Evolutionary conservation across 2,888 invertebrate species (phyloP), one percentile per base, ranked within the genome.

Genomic region (Liodrosophila aerea): DNA sequence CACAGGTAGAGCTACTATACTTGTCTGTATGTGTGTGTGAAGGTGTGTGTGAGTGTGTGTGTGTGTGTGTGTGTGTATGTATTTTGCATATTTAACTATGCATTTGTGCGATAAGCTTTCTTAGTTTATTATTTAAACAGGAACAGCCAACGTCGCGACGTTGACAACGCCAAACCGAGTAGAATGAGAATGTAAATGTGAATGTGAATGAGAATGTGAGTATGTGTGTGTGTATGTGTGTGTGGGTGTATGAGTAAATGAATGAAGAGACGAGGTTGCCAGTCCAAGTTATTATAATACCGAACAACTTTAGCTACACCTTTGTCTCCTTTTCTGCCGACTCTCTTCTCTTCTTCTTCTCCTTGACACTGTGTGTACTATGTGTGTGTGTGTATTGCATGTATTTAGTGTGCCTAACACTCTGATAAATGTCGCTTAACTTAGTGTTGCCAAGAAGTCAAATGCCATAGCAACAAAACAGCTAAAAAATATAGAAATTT

Each of bases 401-500:
- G 72, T 70, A 81, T 78, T 78, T 74, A 76, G 74, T 74, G 64
- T 76, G 72, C 74, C 69, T 70, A 64, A 81, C 76, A 81, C 69
- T 80, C 62, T 65, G 78, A 64, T 76, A 76, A 81, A 78, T 80
- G 69, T 64, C 63, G 64, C 53, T 52, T 15, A 57, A 1, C 1
- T 5, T 18, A 39, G 39, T 1, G 39, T 7, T 39, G 39, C n/a
- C n/a, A n/a, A 1, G 1, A 1, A 29, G 3, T 29, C 9, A 5
- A 29, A 8, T 9, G 29, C 29, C 9, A 22, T 8, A 29, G 9
- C 9, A 7, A 8, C 1, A 29, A 8, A 29, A 29, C 29, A 65
- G 56, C 73, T 73, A n/a, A n/a, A n/a, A n/a, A n/a, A n/a, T n/a
- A n/a, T n/a, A n/a, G n/a, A n/a, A 73, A 73, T 72, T 72, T 29